phyloP scores from a whole-genome alignment of 2,797 vertebrate species.

The Pagetopsis macropterus region DNA sequence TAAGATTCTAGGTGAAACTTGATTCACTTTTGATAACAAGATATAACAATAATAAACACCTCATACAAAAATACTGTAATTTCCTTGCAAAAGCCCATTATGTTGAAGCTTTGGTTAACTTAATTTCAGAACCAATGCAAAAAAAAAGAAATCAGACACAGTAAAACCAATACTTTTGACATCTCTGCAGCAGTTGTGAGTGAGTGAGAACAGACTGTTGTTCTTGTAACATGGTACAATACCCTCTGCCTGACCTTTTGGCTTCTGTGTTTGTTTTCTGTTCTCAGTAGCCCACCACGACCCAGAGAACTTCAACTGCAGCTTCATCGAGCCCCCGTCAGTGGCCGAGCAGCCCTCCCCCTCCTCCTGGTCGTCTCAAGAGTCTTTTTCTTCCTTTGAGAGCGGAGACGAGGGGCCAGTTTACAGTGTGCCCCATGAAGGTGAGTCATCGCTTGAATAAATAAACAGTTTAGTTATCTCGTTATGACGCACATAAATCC shows the following conservation, averaged over 20 bases:
- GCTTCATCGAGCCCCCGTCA: constrained; percentile 95
- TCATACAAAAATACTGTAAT: neutral
- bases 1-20: neutral
- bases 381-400: constrained; percentile 98
- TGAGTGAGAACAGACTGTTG: constrained; percentile 74
- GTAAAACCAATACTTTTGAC: constrained; percentile 44
- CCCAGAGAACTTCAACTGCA: constrained; percentile 97
- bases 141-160: constrained; percentile 3
- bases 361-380: constrained; percentile 94
- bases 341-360: constrained; percentile 92
- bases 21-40: neutral
- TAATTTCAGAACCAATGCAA: constrained; percentile 48
- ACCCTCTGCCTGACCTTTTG: constrained; percentile 70
- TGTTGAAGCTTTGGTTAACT: constrained; percentile 19
- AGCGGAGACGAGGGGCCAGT: constrained; percentile 95
- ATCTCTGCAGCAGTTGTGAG: constrained; percentile 24
- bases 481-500: constrained; percentile 46
- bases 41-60: neutral
- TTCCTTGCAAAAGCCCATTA: constrained; percentile 2
- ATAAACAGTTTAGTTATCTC: constrained; percentile 68
- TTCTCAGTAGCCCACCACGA: constrained; percentile 95
- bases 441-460: constrained; percentile 81
- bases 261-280: constrained; percentile 75
- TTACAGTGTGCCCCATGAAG: constrained; percentile 96
- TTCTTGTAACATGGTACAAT: constrained; percentile 69